phyloP scores from a whole-genome alignment of 1,140 invertebrate genomes.

The Hylaeus volcanicus region DNA sequence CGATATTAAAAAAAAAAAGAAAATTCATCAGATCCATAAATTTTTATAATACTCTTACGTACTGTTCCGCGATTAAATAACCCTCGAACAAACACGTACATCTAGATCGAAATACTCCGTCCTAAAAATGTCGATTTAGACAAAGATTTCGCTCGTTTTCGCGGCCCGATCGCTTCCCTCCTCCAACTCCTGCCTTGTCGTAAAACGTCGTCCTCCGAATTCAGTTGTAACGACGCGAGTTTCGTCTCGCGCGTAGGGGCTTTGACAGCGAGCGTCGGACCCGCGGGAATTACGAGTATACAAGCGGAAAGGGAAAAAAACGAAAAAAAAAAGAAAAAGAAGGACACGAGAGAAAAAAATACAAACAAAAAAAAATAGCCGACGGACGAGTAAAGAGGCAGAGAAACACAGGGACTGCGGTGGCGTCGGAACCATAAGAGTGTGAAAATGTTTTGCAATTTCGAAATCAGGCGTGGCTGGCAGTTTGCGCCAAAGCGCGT shows the following conservation, averaged over 20 bases:
- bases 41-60: no score
- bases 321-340: background rate
- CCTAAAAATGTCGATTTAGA: no score
- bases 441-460: constrained; percentile 80
- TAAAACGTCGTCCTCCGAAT: constrained; percentile 13
- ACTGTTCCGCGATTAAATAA: no score
- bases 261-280: constrained; percentile 33
- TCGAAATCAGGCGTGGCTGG: constrained; percentile 75
- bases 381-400: constrained; percentile 2
- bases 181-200: background rate
- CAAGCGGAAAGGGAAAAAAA: background rate
- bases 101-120: no score
- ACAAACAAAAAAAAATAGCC: constrained; percentile 2
- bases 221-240: background rate
- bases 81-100: no score
- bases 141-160: no score
- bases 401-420: constrained; percentile 36
- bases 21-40: no score
- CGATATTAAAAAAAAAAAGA: no score
- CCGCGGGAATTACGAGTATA: constrained; percentile 39
- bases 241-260: constrained; percentile 13
- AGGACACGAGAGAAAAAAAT: constrained; percentile 33
- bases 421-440: constrained; percentile 73
- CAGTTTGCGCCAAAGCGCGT: constrained; percentile 72
- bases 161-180: background rate